Percentiles rank a stretch among this genome's conserved stretches.
Conservation (phyloP, 2,888 invertebrate genomes). For the Drosophila leonis region DNA sequence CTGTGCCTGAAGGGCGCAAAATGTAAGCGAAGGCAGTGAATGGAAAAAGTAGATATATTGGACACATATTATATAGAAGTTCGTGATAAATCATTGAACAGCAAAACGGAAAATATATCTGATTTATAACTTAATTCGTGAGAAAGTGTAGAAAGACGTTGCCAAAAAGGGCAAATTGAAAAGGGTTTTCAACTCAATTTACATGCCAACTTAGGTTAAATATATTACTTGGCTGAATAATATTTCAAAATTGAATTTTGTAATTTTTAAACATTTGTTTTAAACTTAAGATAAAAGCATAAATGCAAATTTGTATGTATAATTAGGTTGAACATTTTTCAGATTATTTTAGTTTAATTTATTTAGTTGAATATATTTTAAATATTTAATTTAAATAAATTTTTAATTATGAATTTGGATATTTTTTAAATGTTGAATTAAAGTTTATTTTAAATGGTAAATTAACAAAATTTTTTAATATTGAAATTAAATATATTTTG, state of each 20-base stretch:
- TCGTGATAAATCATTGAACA: conserved; percentile 18
- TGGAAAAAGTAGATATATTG: conserved; percentile 11
- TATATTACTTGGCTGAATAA: neutral
- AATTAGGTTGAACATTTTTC: too few species aligned
- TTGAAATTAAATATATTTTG: too few species aligned
- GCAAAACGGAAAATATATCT: conserved; percentile 2
- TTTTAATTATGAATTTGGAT: too few species aligned
- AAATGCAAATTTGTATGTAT: too few species aligned
- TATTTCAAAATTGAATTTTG: neutral
- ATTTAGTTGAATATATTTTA: too few species aligned
- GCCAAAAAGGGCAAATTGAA: neutral
- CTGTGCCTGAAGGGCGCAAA: neutral
- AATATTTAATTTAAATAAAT: too few species aligned
- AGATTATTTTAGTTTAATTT: too few species aligned
- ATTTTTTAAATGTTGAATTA: too few species aligned
- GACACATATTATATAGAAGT: conserved; percentile 9
- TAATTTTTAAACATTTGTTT: too few species aligned
- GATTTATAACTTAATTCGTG: conserved; percentile 2
- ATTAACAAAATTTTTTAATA: too few species aligned
- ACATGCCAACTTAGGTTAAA: neutral
- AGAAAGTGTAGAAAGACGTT: neutral
- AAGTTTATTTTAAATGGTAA: too few species aligned
- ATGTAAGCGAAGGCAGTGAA: conserved; percentile 1
- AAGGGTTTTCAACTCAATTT: neutral
- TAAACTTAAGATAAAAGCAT: too few species aligned